A percentile compares a stretch with the other conserved stretches of the same genome.
Conservation (phyloP, 2,888 invertebrate genomes). For the Steromphala cineraria region DNA sequence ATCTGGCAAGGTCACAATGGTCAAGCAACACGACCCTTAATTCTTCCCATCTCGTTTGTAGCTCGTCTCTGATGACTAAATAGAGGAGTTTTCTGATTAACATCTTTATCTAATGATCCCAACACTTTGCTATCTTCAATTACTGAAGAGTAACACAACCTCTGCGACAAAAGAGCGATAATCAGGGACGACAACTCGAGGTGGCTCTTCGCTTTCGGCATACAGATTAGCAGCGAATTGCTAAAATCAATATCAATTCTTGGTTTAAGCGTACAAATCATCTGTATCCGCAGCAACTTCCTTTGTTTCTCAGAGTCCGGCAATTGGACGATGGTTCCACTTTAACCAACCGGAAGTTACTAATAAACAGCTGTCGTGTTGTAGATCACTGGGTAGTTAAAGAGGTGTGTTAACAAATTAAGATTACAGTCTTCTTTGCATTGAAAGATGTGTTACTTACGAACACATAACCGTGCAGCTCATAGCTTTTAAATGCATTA, state of each 20-base stretch:
- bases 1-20: no score
- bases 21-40: background rate
- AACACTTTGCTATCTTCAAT: conserved; percentile 19
- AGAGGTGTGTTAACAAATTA: no score
- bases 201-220: conserved; percentile 3
- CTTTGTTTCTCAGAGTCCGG: conserved; percentile 6
- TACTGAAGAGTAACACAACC: conserved; percentile 21
- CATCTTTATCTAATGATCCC: conserved; percentile 19
- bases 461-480: no score
- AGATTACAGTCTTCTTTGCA: no score
- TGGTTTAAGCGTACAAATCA: conserved; percentile 3
- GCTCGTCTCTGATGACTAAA: background rate
- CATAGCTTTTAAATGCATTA: no score
- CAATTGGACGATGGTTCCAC: background rate
- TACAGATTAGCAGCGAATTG: conserved; percentile 16
- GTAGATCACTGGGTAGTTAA: background rate
- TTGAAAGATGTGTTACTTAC: no score
- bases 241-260: conserved; percentile 14
- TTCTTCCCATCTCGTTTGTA: background rate
- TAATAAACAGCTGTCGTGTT: background rate
- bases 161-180: conserved; percentile 15
- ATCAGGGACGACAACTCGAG: conserved; percentile 4
- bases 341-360: background rate
- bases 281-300: background rate
- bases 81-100: conserved; percentile 5